Conservation (phyloP, 2,113 vertebrate species). For the Empidonax traillii region DNA sequence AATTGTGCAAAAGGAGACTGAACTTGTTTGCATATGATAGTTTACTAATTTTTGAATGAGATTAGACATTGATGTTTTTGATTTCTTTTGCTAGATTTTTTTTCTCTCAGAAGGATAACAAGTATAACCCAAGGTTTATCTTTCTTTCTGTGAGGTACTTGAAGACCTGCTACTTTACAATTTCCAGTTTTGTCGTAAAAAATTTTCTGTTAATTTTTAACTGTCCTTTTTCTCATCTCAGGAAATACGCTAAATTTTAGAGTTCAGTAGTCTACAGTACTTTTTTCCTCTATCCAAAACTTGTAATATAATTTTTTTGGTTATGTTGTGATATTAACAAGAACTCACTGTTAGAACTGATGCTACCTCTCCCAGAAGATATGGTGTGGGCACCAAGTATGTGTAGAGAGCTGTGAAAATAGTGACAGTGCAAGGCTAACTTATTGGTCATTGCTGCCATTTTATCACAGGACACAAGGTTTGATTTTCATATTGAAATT, state of each 20-base stretch:
- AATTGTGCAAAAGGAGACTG: not conserved
- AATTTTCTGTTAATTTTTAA: not conserved
- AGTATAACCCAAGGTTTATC: not conserved
- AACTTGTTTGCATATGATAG: not conserved
- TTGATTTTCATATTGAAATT: not conserved
- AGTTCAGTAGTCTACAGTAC: not conserved
- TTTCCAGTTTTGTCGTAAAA: not conserved
- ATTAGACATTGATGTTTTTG: not conserved
- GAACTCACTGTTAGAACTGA: not conserved
- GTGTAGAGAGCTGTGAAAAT: not conserved
- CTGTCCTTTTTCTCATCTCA: not conserved
- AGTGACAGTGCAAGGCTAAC: not conserved
- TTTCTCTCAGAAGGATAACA: not conserved
- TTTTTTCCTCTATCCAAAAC: not conserved
- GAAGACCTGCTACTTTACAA: not conserved
- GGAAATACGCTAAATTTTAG: not conserved
- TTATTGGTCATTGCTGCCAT: not conserved
- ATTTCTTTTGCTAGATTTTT: not conserved
- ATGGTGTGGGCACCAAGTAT: not conserved
- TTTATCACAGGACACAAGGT: not conserved
- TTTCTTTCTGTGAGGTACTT: not conserved
- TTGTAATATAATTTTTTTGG: not conserved
- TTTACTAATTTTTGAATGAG: not conserved
- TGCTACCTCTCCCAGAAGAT: not conserved
- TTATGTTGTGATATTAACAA: not conserved